Conservation (phyloP, 2,888 invertebrate genomes). For the Orchesella flavescens region DNA sequence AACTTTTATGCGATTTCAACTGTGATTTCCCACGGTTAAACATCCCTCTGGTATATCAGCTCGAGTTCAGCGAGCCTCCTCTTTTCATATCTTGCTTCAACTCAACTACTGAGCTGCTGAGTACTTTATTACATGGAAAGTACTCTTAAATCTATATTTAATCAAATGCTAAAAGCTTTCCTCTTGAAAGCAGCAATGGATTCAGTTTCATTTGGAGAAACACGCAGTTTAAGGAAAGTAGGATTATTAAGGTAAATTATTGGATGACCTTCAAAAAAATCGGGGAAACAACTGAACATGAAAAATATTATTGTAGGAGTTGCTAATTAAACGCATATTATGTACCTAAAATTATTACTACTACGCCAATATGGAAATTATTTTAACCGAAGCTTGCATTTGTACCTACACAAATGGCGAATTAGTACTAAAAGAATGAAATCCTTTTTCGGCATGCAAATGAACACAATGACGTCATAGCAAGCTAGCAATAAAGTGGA, state of each 20-base stretch:
- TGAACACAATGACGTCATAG: too few species aligned
- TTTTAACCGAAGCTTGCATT: too few species aligned
- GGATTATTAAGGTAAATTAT: conserved; percentile 7
- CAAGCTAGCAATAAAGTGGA: too few species aligned
- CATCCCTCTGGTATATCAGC: conserved; percentile 23
- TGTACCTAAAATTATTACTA: too few species aligned
- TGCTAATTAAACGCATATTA: too few species aligned
- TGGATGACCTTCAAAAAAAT: conserved; percentile 18
- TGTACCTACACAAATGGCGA: too few species aligned
- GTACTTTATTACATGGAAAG: conserved; percentile 1
- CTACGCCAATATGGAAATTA: too few species aligned
- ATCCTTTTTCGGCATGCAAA: too few species aligned
- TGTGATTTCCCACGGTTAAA: conserved; percentile 55
- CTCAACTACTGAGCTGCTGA: not conserved
- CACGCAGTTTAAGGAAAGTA: conserved; percentile 11
- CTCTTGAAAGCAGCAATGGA: not conserved
- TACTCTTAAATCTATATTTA: conserved; percentile 12
- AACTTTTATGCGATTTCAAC: conserved; percentile 42
- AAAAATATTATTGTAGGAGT: too few species aligned
- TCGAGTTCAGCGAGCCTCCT: not conserved
- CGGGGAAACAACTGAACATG: not conserved
- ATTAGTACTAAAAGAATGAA: too few species aligned
- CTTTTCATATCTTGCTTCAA: not conserved
- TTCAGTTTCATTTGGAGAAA: not conserved
- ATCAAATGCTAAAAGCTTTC: not conserved